Conservation (phyloP, 2,888 invertebrate genomes). For the Cyrtodaria siliqua region DNA sequence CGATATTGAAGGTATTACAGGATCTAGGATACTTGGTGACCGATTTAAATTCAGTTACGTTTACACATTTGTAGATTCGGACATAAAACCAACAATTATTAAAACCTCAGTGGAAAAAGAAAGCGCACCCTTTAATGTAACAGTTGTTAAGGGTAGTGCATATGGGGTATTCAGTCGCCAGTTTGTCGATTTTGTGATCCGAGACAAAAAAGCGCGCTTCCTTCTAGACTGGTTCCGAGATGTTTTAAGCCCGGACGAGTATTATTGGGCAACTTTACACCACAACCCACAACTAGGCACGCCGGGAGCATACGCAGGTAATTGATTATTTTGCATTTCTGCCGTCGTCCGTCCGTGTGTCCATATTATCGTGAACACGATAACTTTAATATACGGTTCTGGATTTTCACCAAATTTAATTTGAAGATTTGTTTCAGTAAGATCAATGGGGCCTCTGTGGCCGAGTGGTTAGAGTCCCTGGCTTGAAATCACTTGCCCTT, state of each 20-base stretch:
- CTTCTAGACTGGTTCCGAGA: conserved; percentile 81
- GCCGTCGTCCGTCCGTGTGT: no score
- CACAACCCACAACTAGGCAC: conserved; percentile 80
- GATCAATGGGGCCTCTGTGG: no score
- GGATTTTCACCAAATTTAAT: no score
- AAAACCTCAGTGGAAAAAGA: conserved; percentile 49
- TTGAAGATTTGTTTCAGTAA: no score
- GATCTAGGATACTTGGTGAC: conserved; percentile 61
- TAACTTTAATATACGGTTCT: no score
- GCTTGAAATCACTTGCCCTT: no score
- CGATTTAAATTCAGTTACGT: conserved; percentile 60
- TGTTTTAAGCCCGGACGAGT: conserved; percentile 84
- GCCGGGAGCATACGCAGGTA: conserved; percentile 83
- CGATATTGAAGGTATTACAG: conserved; percentile 84
- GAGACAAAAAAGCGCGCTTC: conserved; percentile 74
- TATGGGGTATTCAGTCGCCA: conserved; percentile 83
- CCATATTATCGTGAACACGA: no score
- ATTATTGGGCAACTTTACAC: conserved; percentile 84
- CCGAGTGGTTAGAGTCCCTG: no score
- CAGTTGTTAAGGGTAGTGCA: conserved; percentile 82
- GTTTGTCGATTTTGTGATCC: conserved; percentile 82
- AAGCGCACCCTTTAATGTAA: conserved; percentile 67
- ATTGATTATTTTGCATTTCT: neutral
- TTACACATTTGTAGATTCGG: conserved; percentile 56
- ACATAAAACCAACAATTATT: conserved; percentile 31